Percentiles rank a stretch among this genome's conserved stretches.
Evolutionary conservation across 2,888 invertebrate species (phyloP).

Genomic region (Eurois occulta): DNA sequence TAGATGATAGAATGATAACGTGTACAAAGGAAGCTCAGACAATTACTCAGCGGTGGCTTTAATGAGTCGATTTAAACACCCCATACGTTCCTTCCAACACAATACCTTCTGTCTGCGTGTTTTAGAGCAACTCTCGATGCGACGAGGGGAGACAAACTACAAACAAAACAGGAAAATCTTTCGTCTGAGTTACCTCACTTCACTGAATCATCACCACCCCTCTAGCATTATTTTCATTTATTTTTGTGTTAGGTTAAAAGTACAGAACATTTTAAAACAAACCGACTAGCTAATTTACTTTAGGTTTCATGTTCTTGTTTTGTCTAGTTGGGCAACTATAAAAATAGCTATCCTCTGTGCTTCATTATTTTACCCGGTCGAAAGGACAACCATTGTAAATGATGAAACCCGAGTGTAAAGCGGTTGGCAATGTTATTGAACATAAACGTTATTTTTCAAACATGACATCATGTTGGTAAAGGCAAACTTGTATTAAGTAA

Average conservation of each 20-base stretch:
- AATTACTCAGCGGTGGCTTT: slow-evolving; percentile 80
- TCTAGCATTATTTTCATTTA: slow-evolving; percentile 50
- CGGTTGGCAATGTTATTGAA: slow-evolving; percentile 66
- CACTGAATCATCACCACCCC: slow-evolving; percentile 67
- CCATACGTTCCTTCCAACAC: slow-evolving; percentile 79
- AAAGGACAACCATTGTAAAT: slow-evolving; percentile 40
- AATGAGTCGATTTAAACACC: slow-evolving; percentile 84
- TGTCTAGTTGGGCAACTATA: slow-evolving; percentile 16
- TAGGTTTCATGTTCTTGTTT: slow-evolving; percentile 26
- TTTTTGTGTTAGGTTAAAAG: slow-evolving; percentile 12
- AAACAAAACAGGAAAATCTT: slow-evolving; percentile 85
- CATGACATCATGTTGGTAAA: slow-evolving; percentile 77
- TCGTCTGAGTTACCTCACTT: slow-evolving; percentile 82
- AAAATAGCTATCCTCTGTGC: slow-evolving; percentile 24
- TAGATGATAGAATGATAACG: slow-evolving; percentile 73
- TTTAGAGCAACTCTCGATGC: slow-evolving; percentile 78
- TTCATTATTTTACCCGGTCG: slow-evolving; percentile 50
- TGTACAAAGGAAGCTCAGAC: slow-evolving; percentile 76
- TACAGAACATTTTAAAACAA: slow-evolving; percentile 3
- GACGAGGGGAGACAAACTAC: slow-evolving; percentile 81
- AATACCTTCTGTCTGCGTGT: slow-evolving; percentile 81
- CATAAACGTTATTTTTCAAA: slow-evolving; percentile 67
- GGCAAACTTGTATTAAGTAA: slow-evolving; percentile 68
- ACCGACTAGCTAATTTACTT: slow-evolving; percentile 9
- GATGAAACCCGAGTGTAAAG: slow-evolving; percentile 59